A percentile compares a stretch with the other conserved stretches of the same genome.
These are phyloP conservation scores for Lumbricus terrestris DNA, from an alignment of 2,888 invertebrate species.

Conservation along the genomic window DNA sequence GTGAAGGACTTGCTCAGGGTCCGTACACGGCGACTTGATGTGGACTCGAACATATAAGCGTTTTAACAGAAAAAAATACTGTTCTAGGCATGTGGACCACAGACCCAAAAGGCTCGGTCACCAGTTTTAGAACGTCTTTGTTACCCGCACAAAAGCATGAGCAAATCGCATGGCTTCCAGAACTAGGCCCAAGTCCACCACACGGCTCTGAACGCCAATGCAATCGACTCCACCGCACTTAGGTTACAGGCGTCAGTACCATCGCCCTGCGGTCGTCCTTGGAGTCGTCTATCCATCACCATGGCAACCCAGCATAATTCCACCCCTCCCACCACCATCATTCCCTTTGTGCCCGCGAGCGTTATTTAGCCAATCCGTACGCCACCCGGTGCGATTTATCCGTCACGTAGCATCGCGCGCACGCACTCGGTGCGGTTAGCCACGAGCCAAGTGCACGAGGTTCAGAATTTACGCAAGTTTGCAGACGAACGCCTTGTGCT, in stretches of 20 bases:
- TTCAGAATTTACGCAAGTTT: not conserved
- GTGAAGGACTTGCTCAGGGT: no score
- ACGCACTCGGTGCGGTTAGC: not conserved
- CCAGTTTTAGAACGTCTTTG: no score
- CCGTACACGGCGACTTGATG: no score
- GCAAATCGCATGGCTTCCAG: no score
- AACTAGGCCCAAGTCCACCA: not conserved
- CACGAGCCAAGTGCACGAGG: not conserved
- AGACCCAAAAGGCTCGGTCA: no score
- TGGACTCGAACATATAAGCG: no score
- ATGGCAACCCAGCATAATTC: not conserved
- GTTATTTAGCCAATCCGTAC: not conserved
- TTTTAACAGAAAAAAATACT: no score
- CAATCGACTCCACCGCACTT: no score
- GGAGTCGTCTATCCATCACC: not conserved
- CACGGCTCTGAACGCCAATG: not conserved
- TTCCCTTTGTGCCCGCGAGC: no score
- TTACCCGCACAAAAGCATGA: no score
- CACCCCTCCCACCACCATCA: no score
- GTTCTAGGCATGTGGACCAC: no score
- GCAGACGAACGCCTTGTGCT: not conserved
- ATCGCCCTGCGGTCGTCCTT: not conserved
- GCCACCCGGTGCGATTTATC: not conserved
- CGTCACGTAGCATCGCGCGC: not conserved
- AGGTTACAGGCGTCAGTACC: not conserved